A percentile compares a stretch with the other conserved stretches of the same genome.
Conservation (phyloP, 2,113 vertebrate genomes). For the Cheilinus undulatus region DNA sequence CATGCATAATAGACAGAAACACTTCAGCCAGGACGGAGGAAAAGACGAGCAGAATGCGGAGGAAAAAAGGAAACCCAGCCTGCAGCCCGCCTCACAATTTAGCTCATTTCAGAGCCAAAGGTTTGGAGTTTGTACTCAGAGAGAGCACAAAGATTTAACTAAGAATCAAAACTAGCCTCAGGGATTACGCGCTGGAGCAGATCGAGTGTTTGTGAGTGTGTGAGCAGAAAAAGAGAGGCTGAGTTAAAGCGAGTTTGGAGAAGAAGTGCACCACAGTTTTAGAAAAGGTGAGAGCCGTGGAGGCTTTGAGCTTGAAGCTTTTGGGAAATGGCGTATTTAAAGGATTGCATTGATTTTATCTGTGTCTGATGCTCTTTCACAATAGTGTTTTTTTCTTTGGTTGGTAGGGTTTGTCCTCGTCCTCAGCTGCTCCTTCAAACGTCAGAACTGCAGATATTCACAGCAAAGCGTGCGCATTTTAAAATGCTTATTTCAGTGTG, state of each 20-base stretch:
- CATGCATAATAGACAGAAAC: slow-evolving; percentile 70
- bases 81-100: slow-evolving; percentile 10
- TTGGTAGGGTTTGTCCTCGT: background rate
- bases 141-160: slow-evolving; percentile 43
- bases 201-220: slow-evolving; percentile 6
- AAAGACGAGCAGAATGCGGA: slow-evolving; percentile 31
- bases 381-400: background rate
- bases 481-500: background rate
- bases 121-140: background rate
- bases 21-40: slow-evolving; percentile 41
- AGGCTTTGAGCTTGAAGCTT: slow-evolving; percentile 16
- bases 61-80: slow-evolving; percentile 40
- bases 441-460: background rate
- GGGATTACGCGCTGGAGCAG: slow-evolving; percentile 34
- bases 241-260: slow-evolving; percentile 28
- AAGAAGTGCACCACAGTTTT: slow-evolving; percentile 25
- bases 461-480: background rate
- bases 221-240: slow-evolving; percentile 6
- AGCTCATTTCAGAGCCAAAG: slow-evolving; percentile 45
- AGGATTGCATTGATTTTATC: slow-evolving; percentile 35
- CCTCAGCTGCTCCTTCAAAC: background rate
- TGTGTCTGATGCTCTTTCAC: slow-evolving; percentile 32
- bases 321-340: slow-evolving; percentile 28
- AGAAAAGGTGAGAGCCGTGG: slow-evolving; percentile 23
- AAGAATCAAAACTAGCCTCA: slow-evolving; percentile 42